Evolutionary conservation across 1,140 invertebrate species (phyloP).

Genomic region (Papilio polytes): DNA sequence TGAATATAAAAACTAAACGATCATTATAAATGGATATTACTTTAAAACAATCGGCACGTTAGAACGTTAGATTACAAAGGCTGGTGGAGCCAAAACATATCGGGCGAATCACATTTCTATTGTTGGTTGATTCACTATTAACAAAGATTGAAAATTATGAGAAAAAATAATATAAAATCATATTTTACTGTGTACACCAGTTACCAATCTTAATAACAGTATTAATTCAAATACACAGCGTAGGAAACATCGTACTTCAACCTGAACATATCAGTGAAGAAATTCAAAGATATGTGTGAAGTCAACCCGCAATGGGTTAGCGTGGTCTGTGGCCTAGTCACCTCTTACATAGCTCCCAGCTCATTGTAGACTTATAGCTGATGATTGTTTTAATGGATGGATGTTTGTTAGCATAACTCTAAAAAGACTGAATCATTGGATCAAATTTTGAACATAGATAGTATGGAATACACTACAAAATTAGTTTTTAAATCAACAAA

Average conservation of each 20-base stretch:
- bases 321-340: too few relatives aligned
- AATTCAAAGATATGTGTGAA: too few relatives aligned
- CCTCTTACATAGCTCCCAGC: too few relatives aligned
- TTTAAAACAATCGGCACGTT: conserved; percentile 6
- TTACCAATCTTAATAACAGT: not conserved
- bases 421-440: too few relatives aligned
- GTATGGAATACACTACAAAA: too few relatives aligned
- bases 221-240: not conserved
- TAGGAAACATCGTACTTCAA: too few relatives aligned
- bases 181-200: not conserved
- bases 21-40: conserved; percentile 24
- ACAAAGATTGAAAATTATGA: not conserved
- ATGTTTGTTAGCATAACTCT: too few relatives aligned
- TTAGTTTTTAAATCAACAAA: not conserved
- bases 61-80: conserved; percentile 23
- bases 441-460: too few relatives aligned
- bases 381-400: too few relatives aligned
- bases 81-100: conserved; percentile 8
- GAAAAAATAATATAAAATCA: not conserved
- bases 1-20: conserved; percentile 30
- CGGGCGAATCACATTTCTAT: not conserved
- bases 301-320: too few relatives aligned
- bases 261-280: too few relatives aligned
- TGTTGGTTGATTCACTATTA: not conserved
- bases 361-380: too few relatives aligned